Evolutionary conservation across 2,888 invertebrate species (phyloP), one percentile per base, ranked within the genome.

Genomic region (Trichopoda pennipes): DNA sequence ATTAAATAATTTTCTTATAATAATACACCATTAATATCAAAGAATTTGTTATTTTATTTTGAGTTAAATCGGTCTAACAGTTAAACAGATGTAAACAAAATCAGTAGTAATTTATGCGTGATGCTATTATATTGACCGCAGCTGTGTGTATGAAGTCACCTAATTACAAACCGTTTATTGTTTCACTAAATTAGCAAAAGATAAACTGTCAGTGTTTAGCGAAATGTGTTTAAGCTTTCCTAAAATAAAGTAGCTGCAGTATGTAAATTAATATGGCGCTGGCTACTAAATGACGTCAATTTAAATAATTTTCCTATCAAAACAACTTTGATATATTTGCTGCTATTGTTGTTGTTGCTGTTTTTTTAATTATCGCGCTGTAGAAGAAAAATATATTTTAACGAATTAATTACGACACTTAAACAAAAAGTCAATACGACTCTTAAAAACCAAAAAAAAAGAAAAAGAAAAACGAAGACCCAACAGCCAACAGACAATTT

Each of bases 341-440:
- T 51, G 47, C 32, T 76, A n/a, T n/a, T 21, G 21, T 56, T 76
- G n/a, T 21, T 38, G 17, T 56, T 51, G 35, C 21, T 69, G n/a
- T n/a, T 68, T 53, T 64, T 8, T 38, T 10, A 56, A 32, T 60
- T 60, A 42, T 28, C 21, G n/a, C 21, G n/a, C 8, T 19, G 2
- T 35, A 61, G 23, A 8, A 35, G 12, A 47, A 38, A 12, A 63
- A 69, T 69, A 61, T 63, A 77, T 77, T 77, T 69, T 47, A 61
- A 69, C 61, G 69, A 69, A 77, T 77, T 77, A 77, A 69, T 77
- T 77, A 61, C 23, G 38, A 38, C 69, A 47, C 55, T 74, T 73
- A 28, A 28, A 63, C 42, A 38, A 58, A 42, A 1, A 28, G 28
- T 28, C 28, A 17, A 49, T 49, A 55, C 8, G 14, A 17, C 28